Conservation (phyloP, 2,797 vertebrate species). For the Notolepis coatsorum region DNA sequence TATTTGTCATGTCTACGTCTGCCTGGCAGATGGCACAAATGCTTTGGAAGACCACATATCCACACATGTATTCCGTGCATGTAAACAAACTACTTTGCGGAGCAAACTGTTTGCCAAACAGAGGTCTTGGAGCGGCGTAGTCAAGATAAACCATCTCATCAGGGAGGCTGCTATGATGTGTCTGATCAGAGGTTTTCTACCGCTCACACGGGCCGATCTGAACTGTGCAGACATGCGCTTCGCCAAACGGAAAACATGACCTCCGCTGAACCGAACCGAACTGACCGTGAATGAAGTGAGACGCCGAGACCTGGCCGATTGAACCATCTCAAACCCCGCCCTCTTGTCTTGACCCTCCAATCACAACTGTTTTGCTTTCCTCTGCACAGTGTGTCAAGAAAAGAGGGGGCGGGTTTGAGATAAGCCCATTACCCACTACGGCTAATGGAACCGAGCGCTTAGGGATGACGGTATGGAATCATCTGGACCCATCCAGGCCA, state of each 20-base stretch:
- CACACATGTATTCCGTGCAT: conserved; percentile 13
- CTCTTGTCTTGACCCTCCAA: no score
- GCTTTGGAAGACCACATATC: conserved; percentile 27
- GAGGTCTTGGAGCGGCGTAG: neutral
- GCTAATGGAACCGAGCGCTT: conserved; percentile 20
- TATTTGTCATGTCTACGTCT: neutral
- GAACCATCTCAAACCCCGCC: no score
- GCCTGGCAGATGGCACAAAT: conserved; percentile 23
- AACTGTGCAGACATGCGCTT: no score
- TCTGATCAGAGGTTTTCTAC: neutral
- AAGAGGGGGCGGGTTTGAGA: no score
- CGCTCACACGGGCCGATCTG: no score
- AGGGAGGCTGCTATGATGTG: neutral
- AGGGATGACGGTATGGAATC: conserved; percentile 18
- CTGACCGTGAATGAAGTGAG: no score
- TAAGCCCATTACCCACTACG: neutral
- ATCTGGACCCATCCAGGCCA: neutral
- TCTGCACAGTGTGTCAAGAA: no score
- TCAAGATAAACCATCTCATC: conserved; percentile 4
- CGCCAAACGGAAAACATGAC: no score
- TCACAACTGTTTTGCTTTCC: no score
- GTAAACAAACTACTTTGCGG: conserved; percentile 40
- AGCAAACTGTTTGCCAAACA: conserved; percentile 33
- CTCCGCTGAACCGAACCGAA: neutral
- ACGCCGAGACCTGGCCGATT: no score